These are phyloP conservation scores for Hypocryptadius cinnamomeus DNA, from an alignment of 2,113 vertebrate genomes.

Conservation along the genomic window DNA sequence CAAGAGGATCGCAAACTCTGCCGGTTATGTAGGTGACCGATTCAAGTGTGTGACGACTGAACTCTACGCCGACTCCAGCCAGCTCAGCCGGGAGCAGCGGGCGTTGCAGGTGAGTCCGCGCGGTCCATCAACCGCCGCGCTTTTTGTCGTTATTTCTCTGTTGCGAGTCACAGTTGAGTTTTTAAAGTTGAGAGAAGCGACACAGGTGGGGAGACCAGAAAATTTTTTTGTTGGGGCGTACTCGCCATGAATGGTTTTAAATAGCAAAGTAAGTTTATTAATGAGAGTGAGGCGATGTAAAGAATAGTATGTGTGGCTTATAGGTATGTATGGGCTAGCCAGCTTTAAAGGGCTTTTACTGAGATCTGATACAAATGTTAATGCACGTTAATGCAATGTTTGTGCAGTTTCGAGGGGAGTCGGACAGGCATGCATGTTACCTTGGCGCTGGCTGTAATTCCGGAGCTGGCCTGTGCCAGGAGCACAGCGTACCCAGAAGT, in stretches of 20 bases:
- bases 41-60: constrained; percentile 98
- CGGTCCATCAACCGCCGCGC: neutral
- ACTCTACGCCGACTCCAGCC: constrained; percentile 96
- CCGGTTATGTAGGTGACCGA: constrained; percentile 96
- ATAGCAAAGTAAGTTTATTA: neutral
- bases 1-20: constrained; percentile 95
- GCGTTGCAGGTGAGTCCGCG: constrained; percentile 92
- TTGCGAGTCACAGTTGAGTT: constrained; percentile 40
- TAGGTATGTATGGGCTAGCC: neutral
- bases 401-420: constrained; percentile 26
- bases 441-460: constrained; percentile 59
- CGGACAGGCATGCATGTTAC: constrained; percentile 62
- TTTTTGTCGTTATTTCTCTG: constrained; percentile 4
- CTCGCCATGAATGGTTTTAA: neutral
- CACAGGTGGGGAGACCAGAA: neutral
- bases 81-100: constrained; percentile 95
- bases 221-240: neutral
- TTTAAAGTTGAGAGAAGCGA: constrained; percentile 43
- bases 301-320: neutral
- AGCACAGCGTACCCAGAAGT: constrained; percentile 29
- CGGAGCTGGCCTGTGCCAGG: constrained; percentile 50
- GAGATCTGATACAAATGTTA: constrained; percentile 43
- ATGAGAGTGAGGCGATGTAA: constrained; percentile 7
- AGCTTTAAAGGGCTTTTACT: constrained; percentile 51
- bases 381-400: constrained; percentile 46